phyloP scores from a whole-genome alignment of 2,888 invertebrate genomes.

The Erebia ligea region DNA sequence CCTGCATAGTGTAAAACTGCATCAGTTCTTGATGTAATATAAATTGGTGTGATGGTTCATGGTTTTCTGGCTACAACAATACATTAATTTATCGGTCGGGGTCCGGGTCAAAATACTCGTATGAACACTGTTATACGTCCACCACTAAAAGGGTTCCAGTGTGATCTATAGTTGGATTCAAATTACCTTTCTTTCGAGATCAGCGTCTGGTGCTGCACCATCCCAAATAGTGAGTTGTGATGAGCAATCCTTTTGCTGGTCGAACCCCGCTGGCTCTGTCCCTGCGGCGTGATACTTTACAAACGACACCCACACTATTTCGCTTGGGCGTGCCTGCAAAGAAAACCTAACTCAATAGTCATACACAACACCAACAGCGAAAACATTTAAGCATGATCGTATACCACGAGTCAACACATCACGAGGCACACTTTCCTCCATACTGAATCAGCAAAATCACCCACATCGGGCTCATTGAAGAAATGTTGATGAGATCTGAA shows the following conservation, averaged over 20 bases:
- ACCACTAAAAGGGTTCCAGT: background rate
- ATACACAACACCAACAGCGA: no score
- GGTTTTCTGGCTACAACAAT: no score
- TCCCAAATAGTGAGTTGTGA: conserved; percentile 90
- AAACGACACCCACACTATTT: conserved; percentile 93
- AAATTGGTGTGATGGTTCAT: no score
- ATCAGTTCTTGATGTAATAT: no score
- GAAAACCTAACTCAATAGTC: background rate
- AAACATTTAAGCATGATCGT: no score
- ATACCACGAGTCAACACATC: no score
- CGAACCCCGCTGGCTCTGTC: conserved; percentile 85
- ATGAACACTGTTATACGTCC: background rate
- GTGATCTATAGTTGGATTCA: background rate
- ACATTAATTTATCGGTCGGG: no score
- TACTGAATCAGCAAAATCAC: background rate
- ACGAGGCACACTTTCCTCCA: background rate
- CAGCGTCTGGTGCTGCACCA: conserved; percentile 84
- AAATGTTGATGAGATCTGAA: background rate
- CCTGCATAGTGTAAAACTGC: no score
- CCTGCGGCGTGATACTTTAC: conserved; percentile 91
- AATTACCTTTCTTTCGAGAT: conserved; percentile 73
- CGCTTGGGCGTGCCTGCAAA: conserved; percentile 86
- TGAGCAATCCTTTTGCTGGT: conserved; percentile 87
- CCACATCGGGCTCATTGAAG: background rate
- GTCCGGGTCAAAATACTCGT: no score